Evolutionary conservation across 2,113 vertebrate species (phyloP), one percentile per base, ranked within the genome.

Genomic region (Azemiops feae): DNA sequence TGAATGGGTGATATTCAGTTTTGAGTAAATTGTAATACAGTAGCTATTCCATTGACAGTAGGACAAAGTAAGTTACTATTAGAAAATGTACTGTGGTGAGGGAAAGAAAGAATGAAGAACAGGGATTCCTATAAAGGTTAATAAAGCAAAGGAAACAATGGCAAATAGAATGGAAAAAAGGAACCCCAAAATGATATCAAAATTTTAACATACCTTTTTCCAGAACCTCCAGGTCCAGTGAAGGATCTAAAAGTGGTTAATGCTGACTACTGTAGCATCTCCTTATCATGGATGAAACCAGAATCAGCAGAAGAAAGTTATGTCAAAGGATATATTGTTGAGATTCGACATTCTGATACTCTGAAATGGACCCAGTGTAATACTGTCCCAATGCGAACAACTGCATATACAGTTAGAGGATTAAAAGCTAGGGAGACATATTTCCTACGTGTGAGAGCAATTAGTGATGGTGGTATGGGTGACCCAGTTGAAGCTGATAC

Each of bases 191-290:
- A 89, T 93, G 64, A n/a, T 12, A 54, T 55, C 92, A 54, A 55
- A n/a, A 91, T 93, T 91, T 93, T 45, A n/a, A 91, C 23, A 43
- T 45, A 60, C 30, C 87, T 58, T 1, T 47, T 22, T 96, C 27
- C 97, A 99, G 99, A 98, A 96, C 94, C 96, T n/a, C 98, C 98
- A 1, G 98, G 98, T 89, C 97, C 97, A 89, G 98, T 99, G 93
- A 97, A 91, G 85, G 98, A 98, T 87, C 97, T 99, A 43, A 98
- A 96, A 94, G 96, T 99, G 97, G 98, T 97, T 64, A 98, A 98
- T 94, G 98, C 98, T 0, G 96, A 98, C n/a, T 97, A 98, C 95
- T 98, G 94, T 92, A 98, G 97, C 27, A 94, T 99, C 94, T 97
- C 97, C 69, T 95, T 99, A 94, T 97, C 98, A 69, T 99, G 99